Conservation (phyloP, 2,797 vertebrate species). For the Paguma larvata region DNA sequence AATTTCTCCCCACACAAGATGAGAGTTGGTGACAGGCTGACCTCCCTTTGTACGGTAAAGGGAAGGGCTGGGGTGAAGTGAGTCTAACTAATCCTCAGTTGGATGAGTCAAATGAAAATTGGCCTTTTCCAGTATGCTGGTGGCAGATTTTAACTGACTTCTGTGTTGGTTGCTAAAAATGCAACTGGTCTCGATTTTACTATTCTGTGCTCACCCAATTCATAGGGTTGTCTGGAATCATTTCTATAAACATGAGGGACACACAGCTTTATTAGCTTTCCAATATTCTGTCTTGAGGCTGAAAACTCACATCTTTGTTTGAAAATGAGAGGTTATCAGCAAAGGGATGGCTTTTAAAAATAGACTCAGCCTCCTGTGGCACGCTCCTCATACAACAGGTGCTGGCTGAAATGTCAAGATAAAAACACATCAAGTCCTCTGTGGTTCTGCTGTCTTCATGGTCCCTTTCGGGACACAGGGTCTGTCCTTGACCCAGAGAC, state of each 20-base stretch:
- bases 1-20: background rate
- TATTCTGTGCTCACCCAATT: slow-evolving; percentile 76
- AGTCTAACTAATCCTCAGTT: background rate
- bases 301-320: slow-evolving; percentile 8
- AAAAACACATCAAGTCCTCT: background rate
- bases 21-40: background rate
- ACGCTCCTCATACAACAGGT: slow-evolving; percentile 7
- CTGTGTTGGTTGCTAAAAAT: slow-evolving; percentile 80
- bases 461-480: background rate
- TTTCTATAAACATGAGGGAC: slow-evolving; percentile 39
- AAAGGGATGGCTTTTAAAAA: slow-evolving; percentile 64
- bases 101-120: slow-evolving; percentile 76
- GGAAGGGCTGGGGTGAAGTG: background rate
- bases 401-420: background rate
- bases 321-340: slow-evolving; percentile 40
- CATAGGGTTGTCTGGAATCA: slow-evolving; percentile 63
- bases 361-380: background rate
- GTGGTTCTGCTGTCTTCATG: background rate
- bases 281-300: slow-evolving; percentile 11
- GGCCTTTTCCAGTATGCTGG: slow-evolving; percentile 65
- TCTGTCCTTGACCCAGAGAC: background rate
- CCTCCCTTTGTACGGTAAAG: background rate
- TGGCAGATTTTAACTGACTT: slow-evolving; percentile 84
- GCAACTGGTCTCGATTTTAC: slow-evolving; percentile 79
- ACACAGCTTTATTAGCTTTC: slow-evolving; percentile 8